These are phyloP conservation scores for Corvus hawaiiensis DNA, from an alignment of 2,113 vertebrate genomes.

Conservation along the genomic window DNA sequence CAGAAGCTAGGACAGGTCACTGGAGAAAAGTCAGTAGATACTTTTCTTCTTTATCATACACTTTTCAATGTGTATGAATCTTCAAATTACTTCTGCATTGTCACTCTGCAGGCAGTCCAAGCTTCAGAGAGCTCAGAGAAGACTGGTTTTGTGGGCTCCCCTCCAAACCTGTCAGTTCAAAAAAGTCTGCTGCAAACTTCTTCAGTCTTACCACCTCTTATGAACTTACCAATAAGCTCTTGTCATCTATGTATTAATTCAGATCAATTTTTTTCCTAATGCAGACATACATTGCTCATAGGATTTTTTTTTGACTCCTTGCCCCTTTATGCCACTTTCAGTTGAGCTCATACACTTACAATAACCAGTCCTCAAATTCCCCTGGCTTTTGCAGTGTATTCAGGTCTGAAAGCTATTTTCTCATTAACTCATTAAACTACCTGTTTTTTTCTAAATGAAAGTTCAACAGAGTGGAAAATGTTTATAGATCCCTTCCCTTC, in stretches of 20 bases:
- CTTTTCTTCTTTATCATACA: not conserved
- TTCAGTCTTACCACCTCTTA: not conserved
- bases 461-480: not conserved
- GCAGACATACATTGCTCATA: not conserved
- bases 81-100: not conserved
- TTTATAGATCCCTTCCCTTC: not conserved
- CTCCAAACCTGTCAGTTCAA: not conserved
- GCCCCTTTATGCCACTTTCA: not conserved
- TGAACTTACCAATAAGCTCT: not conserved
- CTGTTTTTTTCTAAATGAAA: not conserved
- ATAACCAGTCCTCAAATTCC: not conserved
- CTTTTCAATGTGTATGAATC: not conserved
- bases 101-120: not conserved
- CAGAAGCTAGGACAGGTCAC: not conserved
- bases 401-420: not conserved
- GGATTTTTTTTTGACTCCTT: not conserved
- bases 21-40: not conserved
- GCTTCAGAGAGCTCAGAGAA: not conserved
- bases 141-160: not conserved
- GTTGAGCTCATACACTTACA: not conserved
- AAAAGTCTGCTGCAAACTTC: not conserved
- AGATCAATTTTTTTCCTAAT: not conserved
- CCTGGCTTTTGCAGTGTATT: not conserved
- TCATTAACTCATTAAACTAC: conserved; percentile 15
- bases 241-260: not conserved